Percentiles rank a stretch among this genome's conserved stretches.
Conservation (phyloP, 2,888 invertebrate species). For the Drosophila subquinaria region DNA sequence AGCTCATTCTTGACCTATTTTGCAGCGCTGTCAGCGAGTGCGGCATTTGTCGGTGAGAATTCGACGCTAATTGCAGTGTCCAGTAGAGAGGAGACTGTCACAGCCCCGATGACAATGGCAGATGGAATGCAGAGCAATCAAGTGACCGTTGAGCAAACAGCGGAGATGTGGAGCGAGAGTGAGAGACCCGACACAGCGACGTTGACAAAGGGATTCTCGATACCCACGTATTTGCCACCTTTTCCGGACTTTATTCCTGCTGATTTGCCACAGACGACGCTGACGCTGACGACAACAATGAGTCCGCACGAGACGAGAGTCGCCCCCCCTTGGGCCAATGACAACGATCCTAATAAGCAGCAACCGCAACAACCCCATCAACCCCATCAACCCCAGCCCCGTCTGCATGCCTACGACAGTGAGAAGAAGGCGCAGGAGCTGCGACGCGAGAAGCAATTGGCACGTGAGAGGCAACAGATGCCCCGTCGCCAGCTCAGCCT, state of each 20-base stretch:
- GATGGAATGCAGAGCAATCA: conserved; percentile 33
- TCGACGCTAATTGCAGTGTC: conserved; percentile 61
- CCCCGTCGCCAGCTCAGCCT: conserved; percentile 72
- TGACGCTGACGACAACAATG: conserved; percentile 36
- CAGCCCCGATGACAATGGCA: conserved; percentile 1
- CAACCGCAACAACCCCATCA: conserved; percentile 18
- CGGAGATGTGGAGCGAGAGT: conserved; percentile 65
- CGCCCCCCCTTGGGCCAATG: conserved; percentile 7
- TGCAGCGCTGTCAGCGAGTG: conserved; percentile 76
- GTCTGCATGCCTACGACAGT: conserved; percentile 77
- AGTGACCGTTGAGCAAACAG: conserved; percentile 38
- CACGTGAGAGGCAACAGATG: conserved; percentile 62
- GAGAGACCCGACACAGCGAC: conserved; percentile 78
- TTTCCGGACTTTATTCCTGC: conserved; percentile 81
- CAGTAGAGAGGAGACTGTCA: conserved; percentile 33
- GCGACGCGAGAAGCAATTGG: conserved; percentile 72
- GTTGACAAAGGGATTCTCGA: conserved; percentile 81
- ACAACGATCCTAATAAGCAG: conserved; percentile 48
- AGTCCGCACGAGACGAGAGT: conserved; percentile 21
- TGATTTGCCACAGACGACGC: conserved; percentile 66
- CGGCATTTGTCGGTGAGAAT: conserved; percentile 52
- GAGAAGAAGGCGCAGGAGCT: conserved; percentile 67
- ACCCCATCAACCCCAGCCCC: conserved; percentile 62
- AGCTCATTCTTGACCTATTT: conserved; percentile 68
- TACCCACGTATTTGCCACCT: conserved; percentile 83